phyloP scores from a whole-genome alignment of 2,113 vertebrate genomes.

The Poeciliopsis prolifica region DNA sequence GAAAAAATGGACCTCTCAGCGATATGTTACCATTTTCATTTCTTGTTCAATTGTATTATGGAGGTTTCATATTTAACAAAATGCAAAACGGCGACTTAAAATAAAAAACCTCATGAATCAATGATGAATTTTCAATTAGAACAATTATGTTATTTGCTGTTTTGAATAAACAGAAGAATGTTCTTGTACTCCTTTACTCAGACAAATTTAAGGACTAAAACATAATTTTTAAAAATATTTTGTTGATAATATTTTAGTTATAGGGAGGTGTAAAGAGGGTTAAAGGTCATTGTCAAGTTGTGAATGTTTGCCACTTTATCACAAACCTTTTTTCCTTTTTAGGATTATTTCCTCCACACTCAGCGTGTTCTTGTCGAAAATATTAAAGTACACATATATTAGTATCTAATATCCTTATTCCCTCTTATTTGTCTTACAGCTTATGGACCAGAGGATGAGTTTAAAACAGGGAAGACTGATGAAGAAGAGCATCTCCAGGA shows the following conservation, averaged over 20 bases:
- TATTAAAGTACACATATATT: background rate
- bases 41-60: constrained; percentile 2
- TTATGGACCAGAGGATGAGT: constrained; percentile 95
- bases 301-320: constrained; percentile 80
- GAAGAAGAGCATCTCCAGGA: constrained; percentile 89
- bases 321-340: constrained; percentile 68
- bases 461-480: constrained; percentile 88
- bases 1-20: constrained; percentile 20
- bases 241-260: constrained; percentile 74
- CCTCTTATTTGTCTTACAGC: constrained; percentile 82
- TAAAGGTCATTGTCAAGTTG: constrained; percentile 80
- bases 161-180: constrained; percentile 9
- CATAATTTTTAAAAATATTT: no score
- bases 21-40: constrained; percentile 20
- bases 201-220: background rate
- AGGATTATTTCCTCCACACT: constrained; percentile 60
- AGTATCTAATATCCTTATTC: constrained; percentile 36
- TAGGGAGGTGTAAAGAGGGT: constrained; percentile 68
- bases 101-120: constrained; percentile 4
- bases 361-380: constrained; percentile 6
- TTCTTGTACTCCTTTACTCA: background rate
- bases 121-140: background rate
- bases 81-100: constrained; percentile 8
- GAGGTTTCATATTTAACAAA: background rate
- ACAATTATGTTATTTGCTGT: background rate